Percentiles rank a stretch among this genome's conserved stretches.
Evolutionary conservation across 1,140 invertebrate genomes (phyloP).

Genomic region (Latrodectus geometricus): DNA sequence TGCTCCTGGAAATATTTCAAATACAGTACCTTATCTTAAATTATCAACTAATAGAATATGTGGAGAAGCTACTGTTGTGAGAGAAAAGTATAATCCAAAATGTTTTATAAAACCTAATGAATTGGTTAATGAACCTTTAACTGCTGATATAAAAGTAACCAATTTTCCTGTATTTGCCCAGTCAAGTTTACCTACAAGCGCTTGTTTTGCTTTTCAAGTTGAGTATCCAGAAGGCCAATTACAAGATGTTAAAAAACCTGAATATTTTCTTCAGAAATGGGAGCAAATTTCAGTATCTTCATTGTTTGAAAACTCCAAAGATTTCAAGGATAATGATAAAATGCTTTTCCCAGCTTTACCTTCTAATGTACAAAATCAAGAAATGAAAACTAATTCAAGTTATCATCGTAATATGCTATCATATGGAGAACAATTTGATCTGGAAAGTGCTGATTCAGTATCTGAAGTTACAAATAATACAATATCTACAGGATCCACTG

Average conservation of each 20-base stretch:
- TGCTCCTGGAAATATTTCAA: not conserved
- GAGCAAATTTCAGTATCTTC: not conserved
- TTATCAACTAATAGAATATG: not conserved
- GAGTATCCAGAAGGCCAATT: slow-evolving; percentile 23
- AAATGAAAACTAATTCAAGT: slow-evolving; percentile 41
- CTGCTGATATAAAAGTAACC: slow-evolving; percentile 8
- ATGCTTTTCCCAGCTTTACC: slow-evolving; percentile 53
- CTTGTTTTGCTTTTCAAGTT: slow-evolving; percentile 13
- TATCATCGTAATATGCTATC: slow-evolving; percentile 74
- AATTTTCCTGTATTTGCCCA: slow-evolving; percentile 35
- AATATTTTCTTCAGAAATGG: slow-evolving; percentile 32
- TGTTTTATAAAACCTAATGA: slow-evolving; percentile 1
- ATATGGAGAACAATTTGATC: slow-evolving; percentile 75
- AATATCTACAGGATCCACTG: slow-evolving; percentile 64
- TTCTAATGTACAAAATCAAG: slow-evolving; percentile 26
- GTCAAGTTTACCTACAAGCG: slow-evolving; percentile 5
- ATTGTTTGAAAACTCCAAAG: slow-evolving; percentile 10
- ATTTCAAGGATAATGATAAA: slow-evolving; percentile 30
- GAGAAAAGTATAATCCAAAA: slow-evolving; percentile 31
- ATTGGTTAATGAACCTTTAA: not conserved
- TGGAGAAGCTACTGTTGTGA: slow-evolving; percentile 4
- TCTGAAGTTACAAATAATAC: slow-evolving; percentile 68
- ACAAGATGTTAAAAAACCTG: slow-evolving; percentile 16
- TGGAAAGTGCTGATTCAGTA: slow-evolving; percentile 79
- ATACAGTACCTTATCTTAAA: slow-evolving; percentile 11